Percentiles rank a stretch among this genome's conserved stretches.
Evolutionary conservation across 2,888 invertebrate species (phyloP).

Genomic region (Diabrotica balteata): DNA sequence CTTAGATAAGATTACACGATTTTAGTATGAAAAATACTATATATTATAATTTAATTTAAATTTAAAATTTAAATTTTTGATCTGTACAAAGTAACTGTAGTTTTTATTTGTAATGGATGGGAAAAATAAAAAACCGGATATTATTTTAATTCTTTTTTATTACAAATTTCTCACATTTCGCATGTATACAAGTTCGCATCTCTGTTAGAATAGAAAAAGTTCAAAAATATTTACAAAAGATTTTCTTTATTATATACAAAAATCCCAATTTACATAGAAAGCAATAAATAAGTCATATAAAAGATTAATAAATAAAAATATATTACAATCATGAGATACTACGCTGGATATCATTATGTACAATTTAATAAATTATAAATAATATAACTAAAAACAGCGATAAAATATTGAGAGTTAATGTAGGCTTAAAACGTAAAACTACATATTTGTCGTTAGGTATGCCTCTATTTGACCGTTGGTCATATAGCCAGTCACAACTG

Average conservation of each 20-base stretch:
- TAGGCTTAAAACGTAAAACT: too few relatives aligned
- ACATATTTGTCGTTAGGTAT: too few relatives aligned
- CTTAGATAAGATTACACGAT: too few relatives aligned
- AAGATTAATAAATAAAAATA: slow-evolving; percentile 47
- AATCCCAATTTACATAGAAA: slow-evolving; percentile 45
- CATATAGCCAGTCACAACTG: too few relatives aligned
- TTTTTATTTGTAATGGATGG: too few relatives aligned
- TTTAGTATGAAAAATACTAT: too few relatives aligned
- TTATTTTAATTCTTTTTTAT: slow-evolving; percentile 33
- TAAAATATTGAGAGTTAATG: background rate
- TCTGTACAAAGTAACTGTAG: too few relatives aligned
- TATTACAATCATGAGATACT: slow-evolving; percentile 51
- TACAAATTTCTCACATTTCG: slow-evolving; percentile 43
- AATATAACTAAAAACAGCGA: slow-evolving; percentile 9
- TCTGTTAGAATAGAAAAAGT: slow-evolving; percentile 27
- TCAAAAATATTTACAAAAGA: slow-evolving; percentile 44
- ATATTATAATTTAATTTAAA: too few relatives aligned
- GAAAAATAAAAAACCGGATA: background rate
- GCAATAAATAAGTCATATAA: slow-evolving; percentile 43
- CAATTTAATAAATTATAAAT: slow-evolving; percentile 35
- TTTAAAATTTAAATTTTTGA: too few relatives aligned
- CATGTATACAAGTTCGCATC: slow-evolving; percentile 50
- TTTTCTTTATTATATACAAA: slow-evolving; percentile 41
- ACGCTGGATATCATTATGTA: slow-evolving; percentile 51
- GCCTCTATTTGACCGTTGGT: too few relatives aligned